phyloP scores from a whole-genome alignment of 1,140 invertebrate genomes.

The Brachionus paranguensis region DNA sequence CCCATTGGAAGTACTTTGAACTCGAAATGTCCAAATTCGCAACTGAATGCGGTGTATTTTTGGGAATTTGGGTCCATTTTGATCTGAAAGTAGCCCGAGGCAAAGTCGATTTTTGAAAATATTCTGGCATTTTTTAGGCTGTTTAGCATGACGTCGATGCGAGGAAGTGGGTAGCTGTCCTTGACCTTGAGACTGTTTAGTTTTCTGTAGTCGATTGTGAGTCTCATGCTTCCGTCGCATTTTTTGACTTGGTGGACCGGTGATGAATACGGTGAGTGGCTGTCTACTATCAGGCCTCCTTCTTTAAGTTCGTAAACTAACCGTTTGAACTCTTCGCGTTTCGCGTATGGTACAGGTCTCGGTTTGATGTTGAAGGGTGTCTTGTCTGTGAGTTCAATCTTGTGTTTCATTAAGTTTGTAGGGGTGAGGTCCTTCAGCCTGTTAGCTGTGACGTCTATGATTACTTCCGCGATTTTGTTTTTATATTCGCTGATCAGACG shows the following conservation, averaged over 20 bases:
- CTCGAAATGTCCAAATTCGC: slow-evolving; percentile 35
- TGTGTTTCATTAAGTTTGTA: background rate
- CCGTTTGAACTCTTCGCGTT: background rate
- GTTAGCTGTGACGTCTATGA: background rate
- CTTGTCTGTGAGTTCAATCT: background rate
- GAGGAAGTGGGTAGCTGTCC: background rate
- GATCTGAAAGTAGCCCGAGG: slow-evolving; percentile 12
- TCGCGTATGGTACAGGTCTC: background rate
- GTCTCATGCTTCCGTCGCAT: background rate
- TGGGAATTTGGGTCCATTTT: background rate
- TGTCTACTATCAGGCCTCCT: background rate
- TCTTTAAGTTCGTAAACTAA: background rate
- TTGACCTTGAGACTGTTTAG: background rate
- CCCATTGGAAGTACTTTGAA: slow-evolving; percentile 39
- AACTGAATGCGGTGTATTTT: slow-evolving; percentile 42
- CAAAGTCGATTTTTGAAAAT: background rate
- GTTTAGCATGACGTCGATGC: slow-evolving; percentile 27
- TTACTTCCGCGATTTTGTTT: background rate
- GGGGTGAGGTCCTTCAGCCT: background rate
- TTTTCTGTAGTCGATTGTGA: background rate
- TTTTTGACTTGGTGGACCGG: background rate
- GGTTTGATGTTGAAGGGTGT: background rate
- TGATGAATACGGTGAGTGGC: background rate
- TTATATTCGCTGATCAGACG: background rate
- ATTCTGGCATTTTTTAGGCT: background rate